phyloP scores from a whole-genome alignment of 2,888 invertebrate species.

The Cosmia trapezina region DNA sequence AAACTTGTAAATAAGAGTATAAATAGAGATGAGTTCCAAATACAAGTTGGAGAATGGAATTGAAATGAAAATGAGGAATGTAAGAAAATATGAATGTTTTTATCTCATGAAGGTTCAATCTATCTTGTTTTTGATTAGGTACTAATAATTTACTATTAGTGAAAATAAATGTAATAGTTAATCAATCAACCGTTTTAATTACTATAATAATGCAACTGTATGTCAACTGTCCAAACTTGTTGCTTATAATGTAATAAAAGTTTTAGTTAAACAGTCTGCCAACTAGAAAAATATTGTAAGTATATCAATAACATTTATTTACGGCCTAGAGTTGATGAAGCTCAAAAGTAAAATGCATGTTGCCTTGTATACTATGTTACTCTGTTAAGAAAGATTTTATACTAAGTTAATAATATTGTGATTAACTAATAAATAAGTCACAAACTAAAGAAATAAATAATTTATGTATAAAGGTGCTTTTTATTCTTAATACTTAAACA shows the following conservation, averaged over 20 bases:
- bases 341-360: slow-evolving; percentile 62
- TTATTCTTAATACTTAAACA: slow-evolving; percentile 39
- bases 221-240: slow-evolving; percentile 35
- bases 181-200: slow-evolving; percentile 30
- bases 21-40: slow-evolving; percentile 23
- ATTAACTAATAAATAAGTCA: slow-evolving; percentile 65
- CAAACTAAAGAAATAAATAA: slow-evolving; percentile 60
- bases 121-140: slow-evolving; percentile 21
- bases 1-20: slow-evolving; percentile 51
- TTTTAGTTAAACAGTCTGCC: neutral
- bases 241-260: slow-evolving; percentile 38
- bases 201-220: slow-evolving; percentile 7
- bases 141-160: slow-evolving; percentile 27
- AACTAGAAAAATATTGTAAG: slow-evolving; percentile 22
- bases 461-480: slow-evolving; percentile 51
- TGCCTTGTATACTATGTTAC: slow-evolving; percentile 71
- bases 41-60: slow-evolving; percentile 28
- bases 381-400: slow-evolving; percentile 72
- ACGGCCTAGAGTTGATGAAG: slow-evolving; percentile 44
- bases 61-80: slow-evolving; percentile 32
- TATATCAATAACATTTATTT: slow-evolving; percentile 29
- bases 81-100: slow-evolving; percentile 10
- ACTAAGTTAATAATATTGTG: slow-evolving; percentile 65
- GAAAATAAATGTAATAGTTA: slow-evolving; percentile 39
- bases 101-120: neutral